Percentiles rank a stretch among this genome's conserved stretches.
Conservation (phyloP, 2,113 vertebrate genomes). For the Syngnathus typhle region DNA sequence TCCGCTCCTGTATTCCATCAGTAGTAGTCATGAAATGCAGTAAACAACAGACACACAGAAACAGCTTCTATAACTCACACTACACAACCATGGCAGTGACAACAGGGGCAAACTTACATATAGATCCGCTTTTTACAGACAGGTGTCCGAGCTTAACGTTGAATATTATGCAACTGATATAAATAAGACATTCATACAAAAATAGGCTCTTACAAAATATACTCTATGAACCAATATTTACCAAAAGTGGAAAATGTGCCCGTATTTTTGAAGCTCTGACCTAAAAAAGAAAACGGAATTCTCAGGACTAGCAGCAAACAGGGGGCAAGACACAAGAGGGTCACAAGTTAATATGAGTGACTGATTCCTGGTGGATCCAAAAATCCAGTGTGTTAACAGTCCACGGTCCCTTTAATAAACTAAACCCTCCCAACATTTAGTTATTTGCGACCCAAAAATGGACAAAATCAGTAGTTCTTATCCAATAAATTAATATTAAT, state of each 20-base stretch:
- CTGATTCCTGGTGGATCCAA: slow-evolving; percentile 29
- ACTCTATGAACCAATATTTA: slow-evolving; percentile 86
- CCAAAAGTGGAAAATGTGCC: slow-evolving; percentile 78
- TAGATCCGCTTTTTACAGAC: slow-evolving; percentile 57
- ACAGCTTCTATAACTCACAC: slow-evolving; percentile 56
- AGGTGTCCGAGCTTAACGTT: slow-evolving; percentile 55
- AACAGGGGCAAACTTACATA: slow-evolving; percentile 51
- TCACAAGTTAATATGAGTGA: slow-evolving; percentile 57
- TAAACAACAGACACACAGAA: slow-evolving; percentile 66
- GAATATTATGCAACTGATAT: slow-evolving; percentile 76
- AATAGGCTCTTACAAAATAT: slow-evolving; percentile 99
- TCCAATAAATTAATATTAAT: slow-evolving; percentile 99
- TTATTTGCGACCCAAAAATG: slow-evolving; percentile 64
- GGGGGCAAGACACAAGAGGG: slow-evolving; percentile 60
- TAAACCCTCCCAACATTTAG: slow-evolving; percentile 59
- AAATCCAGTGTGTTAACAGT: slow-evolving; percentile 57
- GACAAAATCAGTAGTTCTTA: slow-evolving; percentile 73
- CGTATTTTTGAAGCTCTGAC: slow-evolving; percentile 65
- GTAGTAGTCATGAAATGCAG: slow-evolving; percentile 69
- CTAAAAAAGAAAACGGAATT: slow-evolving; percentile 59
- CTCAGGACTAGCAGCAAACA: slow-evolving; percentile 95
- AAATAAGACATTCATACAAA: slow-evolving; percentile 99
- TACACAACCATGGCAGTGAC: slow-evolving; percentile 61
- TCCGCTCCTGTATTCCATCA: slow-evolving; percentile 70
- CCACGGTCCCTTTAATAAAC: slow-evolving; percentile 42